Percentiles rank a stretch among this genome's conserved stretches.
Conservation (phyloP, 2,797 vertebrate species). For the Pangasius larnaudii region DNA sequence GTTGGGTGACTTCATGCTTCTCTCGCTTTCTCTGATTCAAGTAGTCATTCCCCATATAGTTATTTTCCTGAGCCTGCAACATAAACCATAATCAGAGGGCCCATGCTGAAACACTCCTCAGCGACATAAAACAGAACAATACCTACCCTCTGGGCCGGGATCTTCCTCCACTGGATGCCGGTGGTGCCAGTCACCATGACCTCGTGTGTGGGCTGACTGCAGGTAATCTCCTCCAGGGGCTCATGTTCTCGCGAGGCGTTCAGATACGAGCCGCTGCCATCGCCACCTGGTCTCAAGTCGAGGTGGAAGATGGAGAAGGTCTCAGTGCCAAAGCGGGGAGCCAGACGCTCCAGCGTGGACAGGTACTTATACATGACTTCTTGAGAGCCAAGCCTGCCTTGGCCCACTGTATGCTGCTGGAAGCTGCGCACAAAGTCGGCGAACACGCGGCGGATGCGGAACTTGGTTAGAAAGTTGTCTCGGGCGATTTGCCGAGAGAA, state of each 20-base stretch:
- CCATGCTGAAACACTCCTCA: constrained; percentile 4
- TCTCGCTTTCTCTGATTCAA: constrained; percentile 54
- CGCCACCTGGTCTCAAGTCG: constrained; percentile 68
- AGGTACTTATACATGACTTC: constrained; percentile 91
- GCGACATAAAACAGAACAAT: background rate
- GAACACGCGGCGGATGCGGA: constrained; percentile 84
- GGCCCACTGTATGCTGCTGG: constrained; percentile 79
- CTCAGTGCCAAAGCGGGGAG: constrained; percentile 80
- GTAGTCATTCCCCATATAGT: constrained; percentile 66
- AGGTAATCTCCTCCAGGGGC: constrained; percentile 43
- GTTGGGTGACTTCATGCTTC: constrained; percentile 49
- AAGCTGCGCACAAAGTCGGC: constrained; percentile 81
- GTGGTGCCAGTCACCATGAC: constrained; percentile 79
- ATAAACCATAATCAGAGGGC: constrained; percentile 17
- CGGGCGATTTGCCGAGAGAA: constrained; percentile 81
- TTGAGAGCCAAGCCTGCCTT: constrained; percentile 71
- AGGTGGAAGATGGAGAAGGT: constrained; percentile 69
- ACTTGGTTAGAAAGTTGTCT: constrained; percentile 79
- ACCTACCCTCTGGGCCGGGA: constrained; percentile 64
- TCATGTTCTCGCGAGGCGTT: constrained; percentile 39
- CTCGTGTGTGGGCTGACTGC: constrained; percentile 69
- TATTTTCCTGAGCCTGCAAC: constrained; percentile 64
- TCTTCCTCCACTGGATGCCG: constrained; percentile 83
- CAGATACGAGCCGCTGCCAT: constrained; percentile 64
- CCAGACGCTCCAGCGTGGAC: constrained; percentile 86